Percentiles rank a stretch among this genome's conserved stretches.
These are phyloP conservation scores for Heterotilapia buettikoferi DNA, from an alignment of 2,113 vertebrate species.

Conservation along the genomic window DNA sequence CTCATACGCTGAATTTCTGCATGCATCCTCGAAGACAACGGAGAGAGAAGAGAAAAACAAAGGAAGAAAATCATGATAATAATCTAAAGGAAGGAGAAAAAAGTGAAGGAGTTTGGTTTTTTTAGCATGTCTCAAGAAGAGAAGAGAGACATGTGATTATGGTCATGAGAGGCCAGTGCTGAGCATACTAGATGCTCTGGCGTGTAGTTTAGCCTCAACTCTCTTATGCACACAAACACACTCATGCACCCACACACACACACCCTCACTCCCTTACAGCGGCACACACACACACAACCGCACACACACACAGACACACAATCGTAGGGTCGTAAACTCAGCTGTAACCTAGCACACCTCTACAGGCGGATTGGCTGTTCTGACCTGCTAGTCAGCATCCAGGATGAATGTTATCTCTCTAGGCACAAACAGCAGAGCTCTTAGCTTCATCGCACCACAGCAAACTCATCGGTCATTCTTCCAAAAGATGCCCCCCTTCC, in stretches of 20 bases:
- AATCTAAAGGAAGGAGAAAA: background rate
- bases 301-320: background rate
- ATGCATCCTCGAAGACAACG: slow-evolving; percentile 59
- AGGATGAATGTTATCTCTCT: slow-evolving; percentile 65
- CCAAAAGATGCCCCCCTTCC: slow-evolving; percentile 15
- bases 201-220: slow-evolving; percentile 43
- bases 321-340: slow-evolving; percentile 32
- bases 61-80: background rate
- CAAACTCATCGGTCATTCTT: slow-evolving; percentile 46
- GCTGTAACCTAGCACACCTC: slow-evolving; percentile 57
- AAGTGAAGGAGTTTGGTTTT: background rate
- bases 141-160: slow-evolving; percentile 6
- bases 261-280: background rate
- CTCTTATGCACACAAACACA: slow-evolving; percentile 39
- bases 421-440: slow-evolving; percentile 62
- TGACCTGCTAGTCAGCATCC: slow-evolving; percentile 46
- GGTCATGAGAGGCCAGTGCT: slow-evolving; percentile 25
- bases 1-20: slow-evolving; percentile 66
- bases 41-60: slow-evolving; percentile 19
- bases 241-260: slow-evolving; percentile 1
- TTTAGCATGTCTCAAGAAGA: slow-evolving; percentile 51
- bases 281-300: background rate
- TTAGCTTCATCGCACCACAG: slow-evolving; percentile 38
- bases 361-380: slow-evolving; percentile 39
- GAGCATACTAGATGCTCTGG: slow-evolving; percentile 31